Evolutionary conservation across 2,888 invertebrate genomes (phyloP), one percentile per base, ranked within the genome.

Genomic region (Papilio elwesi): DNA sequence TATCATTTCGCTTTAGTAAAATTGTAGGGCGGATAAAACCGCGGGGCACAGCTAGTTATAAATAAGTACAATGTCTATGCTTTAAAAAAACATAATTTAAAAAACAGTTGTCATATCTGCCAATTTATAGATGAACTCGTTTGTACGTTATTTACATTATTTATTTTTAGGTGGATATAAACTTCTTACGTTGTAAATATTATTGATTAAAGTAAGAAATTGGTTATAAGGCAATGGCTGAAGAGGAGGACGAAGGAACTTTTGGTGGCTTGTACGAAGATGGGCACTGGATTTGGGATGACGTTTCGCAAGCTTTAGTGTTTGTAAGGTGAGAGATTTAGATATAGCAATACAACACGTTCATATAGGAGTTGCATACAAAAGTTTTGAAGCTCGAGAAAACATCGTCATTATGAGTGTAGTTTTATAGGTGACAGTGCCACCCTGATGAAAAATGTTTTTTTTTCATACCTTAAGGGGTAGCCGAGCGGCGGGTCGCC

Each of bases 211-310:
- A 53, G 48, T 47, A 38, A 67, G 52, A 48, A 47, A 10, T 43
- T n/a, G 3, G n/a, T 43, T 43, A 43, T 59, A 59, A 43, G 7
- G 7, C 15, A 64, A 91, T 91, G 91, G 87, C 85, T 15, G 91
- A 91, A 71, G 92, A 93, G 48, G 92, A 92, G 0, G 92, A 92
- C 3, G 92, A 92, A 76, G 88, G 83, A 15, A 80, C 69, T 0
- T 90, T 89, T 72, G 89, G 88, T 36, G 92, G 91, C 12, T 64
- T 87, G 64, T 93, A 87, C 74, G 92, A 92, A 76, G 83, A 91
- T 76, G 95, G 95, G 0, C 92, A 92, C 77, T 95, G 95, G 95
- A 81, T 79, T 9, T 95, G 95, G 94, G 92, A 94, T 74, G 91
- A 94, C 0, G 70, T 64, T 16, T 74, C 75, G 4, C 77, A 82